Evolutionary conservation across 2,113 vertebrate species (phyloP).

Genomic region (Sylvia atricapilla): DNA sequence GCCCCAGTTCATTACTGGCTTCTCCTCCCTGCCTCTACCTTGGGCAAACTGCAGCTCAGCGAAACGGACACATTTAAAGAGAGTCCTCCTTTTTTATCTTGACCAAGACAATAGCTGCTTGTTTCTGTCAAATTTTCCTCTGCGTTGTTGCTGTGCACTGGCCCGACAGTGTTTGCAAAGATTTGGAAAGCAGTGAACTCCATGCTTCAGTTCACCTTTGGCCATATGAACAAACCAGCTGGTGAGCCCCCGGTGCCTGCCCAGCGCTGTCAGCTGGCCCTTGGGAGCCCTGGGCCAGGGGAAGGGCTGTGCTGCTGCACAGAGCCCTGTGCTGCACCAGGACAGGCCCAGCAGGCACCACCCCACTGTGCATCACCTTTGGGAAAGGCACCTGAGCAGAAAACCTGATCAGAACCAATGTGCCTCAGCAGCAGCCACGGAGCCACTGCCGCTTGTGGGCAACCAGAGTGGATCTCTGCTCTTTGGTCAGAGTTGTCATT

Average conservation of each 20-base stretch:
- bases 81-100: not conserved
- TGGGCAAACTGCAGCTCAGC: not conserved
- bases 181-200: not conserved
- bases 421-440: not conserved
- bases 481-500: not conserved
- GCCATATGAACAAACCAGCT: not conserved
- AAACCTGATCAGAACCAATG: not conserved
- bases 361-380: not conserved
- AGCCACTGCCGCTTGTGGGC: not conserved
- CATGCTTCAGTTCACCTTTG: not conserved
- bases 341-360: not conserved
- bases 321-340: conserved; percentile 3
- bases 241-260: not conserved
- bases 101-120: not conserved
- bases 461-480: not conserved
- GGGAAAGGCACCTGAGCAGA: conserved; percentile 18
- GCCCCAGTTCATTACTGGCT: not conserved
- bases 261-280: not conserved
- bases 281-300: not conserved
- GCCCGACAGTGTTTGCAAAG: not conserved
- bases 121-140: not conserved
- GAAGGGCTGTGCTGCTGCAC: not conserved
- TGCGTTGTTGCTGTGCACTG: not conserved
- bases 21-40: not conserved
- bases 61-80: not conserved